Conservation (phyloP, 2,113 vertebrate genomes). For the Capreolus pygargus region DNA sequence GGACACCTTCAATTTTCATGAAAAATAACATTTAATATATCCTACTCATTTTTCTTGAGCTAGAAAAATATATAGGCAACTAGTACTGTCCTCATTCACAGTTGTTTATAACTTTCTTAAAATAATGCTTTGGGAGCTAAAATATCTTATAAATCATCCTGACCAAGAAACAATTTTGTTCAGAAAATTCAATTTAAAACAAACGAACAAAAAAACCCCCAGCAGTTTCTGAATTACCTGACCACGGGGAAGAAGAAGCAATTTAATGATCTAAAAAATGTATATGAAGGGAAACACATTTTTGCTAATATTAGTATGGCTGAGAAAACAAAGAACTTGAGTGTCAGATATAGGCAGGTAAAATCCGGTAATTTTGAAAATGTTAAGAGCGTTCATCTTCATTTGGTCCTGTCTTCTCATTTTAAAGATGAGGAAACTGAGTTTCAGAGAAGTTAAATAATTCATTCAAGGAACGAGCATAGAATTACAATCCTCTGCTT, state of each 20-base stretch:
- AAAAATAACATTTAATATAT: slow-evolving; percentile 47
- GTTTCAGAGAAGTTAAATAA: slow-evolving; percentile 19
- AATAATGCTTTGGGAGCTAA: slow-evolving; percentile 60
- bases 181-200: slow-evolving; percentile 65
- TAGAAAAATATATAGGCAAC: slow-evolving; percentile 40
- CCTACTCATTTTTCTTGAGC: slow-evolving; percentile 20
- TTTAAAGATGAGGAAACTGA: slow-evolving; percentile 30
- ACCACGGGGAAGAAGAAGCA: slow-evolving; percentile 39
- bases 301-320: neutral
- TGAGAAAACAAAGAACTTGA: neutral
- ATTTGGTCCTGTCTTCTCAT: neutral
- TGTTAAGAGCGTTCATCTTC: neutral
- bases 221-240: slow-evolving; percentile 49
- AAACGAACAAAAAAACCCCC: neutral
- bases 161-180: slow-evolving; percentile 61
- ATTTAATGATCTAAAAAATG: neutral
- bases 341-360: neutral
- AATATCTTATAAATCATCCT: slow-evolving; percentile 63
- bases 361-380: neutral
- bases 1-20: neutral
- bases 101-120: slow-evolving; percentile 63
- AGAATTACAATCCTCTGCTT: neutral
- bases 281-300: neutral
- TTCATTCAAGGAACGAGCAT: neutral
- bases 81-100: neutral